Conservation (phyloP, 2,113 vertebrate genomes). For the Cranoglanis bouderius region DNA sequence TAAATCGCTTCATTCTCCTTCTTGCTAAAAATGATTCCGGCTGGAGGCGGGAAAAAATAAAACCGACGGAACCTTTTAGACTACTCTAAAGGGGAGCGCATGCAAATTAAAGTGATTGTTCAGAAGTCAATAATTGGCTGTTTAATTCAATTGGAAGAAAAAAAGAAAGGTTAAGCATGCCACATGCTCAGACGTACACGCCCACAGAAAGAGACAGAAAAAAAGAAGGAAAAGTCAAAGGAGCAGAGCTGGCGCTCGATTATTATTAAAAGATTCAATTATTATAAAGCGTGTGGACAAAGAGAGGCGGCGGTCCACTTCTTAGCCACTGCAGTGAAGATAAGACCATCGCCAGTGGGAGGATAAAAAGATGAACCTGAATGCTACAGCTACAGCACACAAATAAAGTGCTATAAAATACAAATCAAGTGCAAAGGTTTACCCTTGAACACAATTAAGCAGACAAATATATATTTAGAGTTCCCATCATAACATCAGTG, state of each 20-base stretch:
- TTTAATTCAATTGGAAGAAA: constrained; percentile 49
- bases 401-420: not conserved
- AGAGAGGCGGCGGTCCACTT: constrained; percentile 13
- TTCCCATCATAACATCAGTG: not conserved
- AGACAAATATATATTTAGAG: not conserved
- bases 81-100: constrained; percentile 46
- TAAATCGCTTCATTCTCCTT: constrained; percentile 51
- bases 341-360: not conserved
- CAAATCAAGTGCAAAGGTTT: not conserved
- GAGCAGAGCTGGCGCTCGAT: constrained; percentile 8
- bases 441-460: not conserved
- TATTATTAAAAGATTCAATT: constrained; percentile 36
- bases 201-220: not conserved
- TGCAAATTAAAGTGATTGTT: constrained; percentile 55
- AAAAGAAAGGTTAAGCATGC: constrained; percentile 47
- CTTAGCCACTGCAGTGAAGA: constrained; percentile 5
- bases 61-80: constrained; percentile 45
- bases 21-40: constrained; percentile 51
- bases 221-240: constrained; percentile 17
- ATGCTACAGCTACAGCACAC: not conserved
- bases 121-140: constrained; percentile 49
- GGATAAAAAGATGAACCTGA: not conserved
- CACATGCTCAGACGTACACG: constrained; percentile 25
- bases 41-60: constrained; percentile 20
- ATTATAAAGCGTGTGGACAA: constrained; percentile 23